phyloP scores from a whole-genome alignment of 1,140 invertebrate genomes.

The Bombus waltoni region DNA sequence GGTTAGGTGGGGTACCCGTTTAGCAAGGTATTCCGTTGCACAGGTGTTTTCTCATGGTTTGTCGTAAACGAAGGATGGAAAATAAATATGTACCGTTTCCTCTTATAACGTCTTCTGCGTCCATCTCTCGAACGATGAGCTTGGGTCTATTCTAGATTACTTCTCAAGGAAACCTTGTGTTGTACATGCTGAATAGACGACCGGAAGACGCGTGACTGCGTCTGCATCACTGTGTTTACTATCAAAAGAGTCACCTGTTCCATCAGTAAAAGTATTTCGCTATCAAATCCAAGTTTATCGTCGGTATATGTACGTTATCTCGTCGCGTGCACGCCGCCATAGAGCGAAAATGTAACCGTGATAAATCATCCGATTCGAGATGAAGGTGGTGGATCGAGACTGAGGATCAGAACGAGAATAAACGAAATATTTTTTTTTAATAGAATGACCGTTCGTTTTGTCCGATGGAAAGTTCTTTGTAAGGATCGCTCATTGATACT shows the following conservation, averaged over 20 bases:
- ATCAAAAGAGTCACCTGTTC: constrained; percentile 59
- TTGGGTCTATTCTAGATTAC: constrained; percentile 53
- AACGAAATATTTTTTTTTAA: neutral
- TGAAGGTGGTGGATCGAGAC: constrained; percentile 56
- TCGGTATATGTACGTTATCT: constrained; percentile 52
- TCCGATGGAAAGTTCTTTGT: neutral
- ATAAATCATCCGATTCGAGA: constrained; percentile 60
- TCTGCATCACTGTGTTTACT: constrained; percentile 54
- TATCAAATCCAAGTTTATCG: constrained; percentile 58
- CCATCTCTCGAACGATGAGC: constrained; percentile 14
- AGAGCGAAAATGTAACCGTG: constrained; percentile 39
- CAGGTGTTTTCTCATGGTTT: constrained; percentile 51
- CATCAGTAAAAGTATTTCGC: constrained; percentile 52
- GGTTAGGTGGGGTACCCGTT: constrained; percentile 54
- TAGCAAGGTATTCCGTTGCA: constrained; percentile 63
- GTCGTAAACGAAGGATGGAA: constrained; percentile 39
- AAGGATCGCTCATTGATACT: neutral
- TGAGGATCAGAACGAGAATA: constrained; percentile 40
- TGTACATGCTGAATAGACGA: constrained; percentile 46
- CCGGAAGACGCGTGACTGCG: constrained; percentile 57
- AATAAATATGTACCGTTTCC: constrained; percentile 46
- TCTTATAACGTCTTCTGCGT: neutral
- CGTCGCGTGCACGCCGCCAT: constrained; percentile 38
- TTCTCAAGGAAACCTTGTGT: constrained; percentile 55
- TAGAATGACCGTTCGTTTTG: too few relatives aligned